Base-by-base conservation (phyloP, 2,888 invertebrate species). In the Cistogaster globosa region DNA sequence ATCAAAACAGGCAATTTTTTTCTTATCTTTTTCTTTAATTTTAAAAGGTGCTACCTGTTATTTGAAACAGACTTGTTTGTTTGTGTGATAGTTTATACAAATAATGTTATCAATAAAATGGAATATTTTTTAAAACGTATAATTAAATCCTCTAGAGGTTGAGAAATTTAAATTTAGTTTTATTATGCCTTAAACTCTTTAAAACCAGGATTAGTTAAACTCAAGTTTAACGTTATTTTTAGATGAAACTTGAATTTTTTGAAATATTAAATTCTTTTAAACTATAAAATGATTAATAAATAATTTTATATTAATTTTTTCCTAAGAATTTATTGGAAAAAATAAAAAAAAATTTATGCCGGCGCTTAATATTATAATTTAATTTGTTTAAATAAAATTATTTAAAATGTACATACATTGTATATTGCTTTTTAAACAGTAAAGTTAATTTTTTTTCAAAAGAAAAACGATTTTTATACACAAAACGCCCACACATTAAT, bases 1-100 rank as follows among this genome's bases (percentile, higher is more conserved):
- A 6, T 5, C 9, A 14, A 38, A 38, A 53, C n/a, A 68, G 26
- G 26, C 36, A 55, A 45, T 20, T 18, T 12, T n/a, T 53, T 22
- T 53, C 18, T 80, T 55, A 51, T 67, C 58, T 67, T 32, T 14
- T 20, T 51, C 60, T n/a, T n/a, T n/a, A 48, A 18, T 62, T 57
- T 38, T 69, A 74, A 12, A 18, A 62, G 22, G 53, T 68, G 83
- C 83, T 84, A 84, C 83, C 83, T 84, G 83, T 75, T 63, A 84
- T 75, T 84, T 42, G 38, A 58, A 51, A 38, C 22, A n/a, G 14
- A 32, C 36, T 8, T 77, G 22, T 53, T 68, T 69, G 48, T 48
- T 58, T 67, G 12, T 36, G 8, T 36, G 55, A 0, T 11, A 12
- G 12, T 16, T 20, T 7, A 36, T 38, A 68, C 48, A 58, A 60